phyloP scores from a whole-genome alignment of 2,797 vertebrate species.

The Carduelis carduelis region DNA sequence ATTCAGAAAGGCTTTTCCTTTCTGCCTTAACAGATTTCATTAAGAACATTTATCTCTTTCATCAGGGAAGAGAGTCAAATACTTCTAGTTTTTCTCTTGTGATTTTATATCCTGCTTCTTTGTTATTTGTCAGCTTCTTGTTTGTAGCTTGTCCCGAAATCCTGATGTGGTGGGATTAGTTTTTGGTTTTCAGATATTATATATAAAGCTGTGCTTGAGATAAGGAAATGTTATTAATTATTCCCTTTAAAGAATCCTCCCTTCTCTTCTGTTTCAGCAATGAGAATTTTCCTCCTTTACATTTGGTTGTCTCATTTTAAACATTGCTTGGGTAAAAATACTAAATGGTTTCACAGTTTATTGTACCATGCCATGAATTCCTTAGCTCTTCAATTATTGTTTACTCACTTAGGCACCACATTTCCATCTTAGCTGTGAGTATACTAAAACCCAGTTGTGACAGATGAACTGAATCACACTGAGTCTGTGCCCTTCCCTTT shows the following conservation, averaged over 20 bases:
- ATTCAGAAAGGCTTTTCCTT: constrained; percentile 12
- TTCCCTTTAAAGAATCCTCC: background rate
- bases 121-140: background rate
- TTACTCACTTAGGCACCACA: background rate
- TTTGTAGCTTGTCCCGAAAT: background rate
- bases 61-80: background rate
- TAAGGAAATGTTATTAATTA: background rate
- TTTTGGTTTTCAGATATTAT: background rate
- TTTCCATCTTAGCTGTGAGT: background rate
- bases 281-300: background rate
- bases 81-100: background rate
- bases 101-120: background rate
- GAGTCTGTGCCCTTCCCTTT: background rate
- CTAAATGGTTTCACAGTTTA: background rate
- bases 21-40: constrained; percentile 8
- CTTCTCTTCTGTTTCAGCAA: background rate
- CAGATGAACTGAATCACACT: background rate
- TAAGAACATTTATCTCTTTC: constrained; percentile 1
- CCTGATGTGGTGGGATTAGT: background rate
- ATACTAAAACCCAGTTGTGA: background rate
- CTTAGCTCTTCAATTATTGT: background rate
- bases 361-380: background rate
- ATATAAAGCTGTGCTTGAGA: background rate
- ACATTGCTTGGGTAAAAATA: background rate
- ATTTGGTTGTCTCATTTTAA: background rate